Evolutionary conservation across 2,113 vertebrate species (phyloP), one percentile per base, ranked within the genome.

Genomic region (Datnioides undecimradiatus): DNA sequence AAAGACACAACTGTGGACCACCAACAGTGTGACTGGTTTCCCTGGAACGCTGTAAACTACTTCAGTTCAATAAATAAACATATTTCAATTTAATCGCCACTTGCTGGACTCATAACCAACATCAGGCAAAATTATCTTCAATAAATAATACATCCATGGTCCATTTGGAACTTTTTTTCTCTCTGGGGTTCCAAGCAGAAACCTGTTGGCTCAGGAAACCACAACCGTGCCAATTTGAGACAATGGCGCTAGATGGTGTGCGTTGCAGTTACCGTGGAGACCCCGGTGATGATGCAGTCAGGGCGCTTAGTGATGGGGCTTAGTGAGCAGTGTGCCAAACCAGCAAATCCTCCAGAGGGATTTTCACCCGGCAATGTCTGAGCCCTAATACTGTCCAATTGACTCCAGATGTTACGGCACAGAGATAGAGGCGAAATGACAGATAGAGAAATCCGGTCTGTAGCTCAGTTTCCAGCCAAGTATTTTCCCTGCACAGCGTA

Each of bases 401-500:
- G 76, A 84, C 74, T 93, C 91, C 93, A 94, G 93, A 94, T 94
- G 91, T 94, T 90, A 66, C n/a, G 6, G 48, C 71, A 62, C 57
- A 64, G 33, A 67, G 38, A 55, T 5, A 60, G 38, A 43, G 48
- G 23, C 54, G 54, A 34, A 52, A 33, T 16, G 27, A 60, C n/a
- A 54, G 38, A 34, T 7, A 62, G 48, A 27, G 34, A 12, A 43
- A 58, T 59, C 27, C 29, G 3, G 64, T 19, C 76, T 65, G 58
- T 14, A 2, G 63, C 41, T 64, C 49, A 43, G 40, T 43, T 73
- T 70, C 54, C 58, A 64, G 62, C 70, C 57, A 69, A 68, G 46
- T 51, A 5, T 71, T 31, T 21, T n/a, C 40, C 55, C 43, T 12
- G 17, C 17, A 68, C 27, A 81, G 19, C 29, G 3, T 45, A 38